Conservation (phyloP, 2,113 vertebrate species). For the Trichomycterus rosablanca region DNA sequence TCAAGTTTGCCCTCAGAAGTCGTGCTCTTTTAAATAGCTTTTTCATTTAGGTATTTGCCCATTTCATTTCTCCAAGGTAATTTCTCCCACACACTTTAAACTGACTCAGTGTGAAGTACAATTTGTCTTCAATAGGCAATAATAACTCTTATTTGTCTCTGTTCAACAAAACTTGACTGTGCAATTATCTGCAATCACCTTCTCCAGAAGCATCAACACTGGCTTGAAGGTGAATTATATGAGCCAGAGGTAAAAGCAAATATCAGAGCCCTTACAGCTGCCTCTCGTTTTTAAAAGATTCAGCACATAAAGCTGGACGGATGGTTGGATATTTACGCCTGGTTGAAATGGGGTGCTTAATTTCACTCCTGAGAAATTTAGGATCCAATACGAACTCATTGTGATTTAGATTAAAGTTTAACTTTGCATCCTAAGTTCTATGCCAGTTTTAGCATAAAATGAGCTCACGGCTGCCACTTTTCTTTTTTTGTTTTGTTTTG, state of each 20-base stretch:
- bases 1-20: not conserved
- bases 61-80: conserved; percentile 27
- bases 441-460: too few species aligned
- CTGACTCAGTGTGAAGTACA: conserved; percentile 3
- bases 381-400: too few species aligned
- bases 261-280: not conserved
- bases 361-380: too few species aligned
- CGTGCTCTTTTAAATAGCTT: conserved; percentile 15
- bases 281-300: conserved; percentile 10
- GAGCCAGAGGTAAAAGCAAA: conserved; percentile 19
- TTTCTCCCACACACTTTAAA: conserved; percentile 19
- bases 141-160: conserved; percentile 33
- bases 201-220: conserved; percentile 13
- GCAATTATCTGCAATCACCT: conserved; percentile 41
- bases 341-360: not conserved
- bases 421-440: too few species aligned
- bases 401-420: too few species aligned
- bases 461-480: too few species aligned
- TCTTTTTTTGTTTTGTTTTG: too few species aligned
- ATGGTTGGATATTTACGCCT: not conserved
- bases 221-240: conserved; percentile 14
- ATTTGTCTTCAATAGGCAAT: conserved; percentile 39
- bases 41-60: conserved; percentile 29
- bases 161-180: conserved; percentile 17
- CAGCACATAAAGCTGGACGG: not conserved